These are phyloP conservation scores for Leptopilina clavipes DNA, from an alignment of 1,140 invertebrate genomes.

Conservation along the genomic window DNA sequence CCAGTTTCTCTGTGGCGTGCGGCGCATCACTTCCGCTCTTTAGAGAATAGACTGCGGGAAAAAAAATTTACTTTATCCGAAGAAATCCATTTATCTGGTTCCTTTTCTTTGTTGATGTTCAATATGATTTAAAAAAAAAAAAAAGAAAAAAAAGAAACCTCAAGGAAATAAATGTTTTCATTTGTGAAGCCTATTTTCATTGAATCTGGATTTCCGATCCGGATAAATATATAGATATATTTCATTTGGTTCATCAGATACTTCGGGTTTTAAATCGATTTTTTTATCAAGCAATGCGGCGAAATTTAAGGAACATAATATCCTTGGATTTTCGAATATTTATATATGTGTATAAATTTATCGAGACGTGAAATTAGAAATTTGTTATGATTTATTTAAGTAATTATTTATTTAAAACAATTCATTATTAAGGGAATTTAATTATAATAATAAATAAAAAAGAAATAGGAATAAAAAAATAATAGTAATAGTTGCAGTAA, in stretches of 20 bases:
- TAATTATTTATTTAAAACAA: too few relatives aligned
- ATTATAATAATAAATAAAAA: too few relatives aligned
- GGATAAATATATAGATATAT: not conserved
- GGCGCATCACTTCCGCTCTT: constrained; percentile 12
- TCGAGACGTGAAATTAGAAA: too few relatives aligned
- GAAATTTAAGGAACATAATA: not conserved
- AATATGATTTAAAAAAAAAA: not conserved
- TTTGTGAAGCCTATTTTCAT: constrained; percentile 1
- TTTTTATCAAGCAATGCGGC: not conserved
- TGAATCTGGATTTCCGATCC: constrained; percentile 14
- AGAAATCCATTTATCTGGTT: constrained; percentile 19
- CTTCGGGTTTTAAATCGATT: not conserved
- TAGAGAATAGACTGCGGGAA: not conserved
- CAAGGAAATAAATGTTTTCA: constrained; percentile 16
- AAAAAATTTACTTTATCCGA: not conserved
- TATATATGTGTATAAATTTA: too few relatives aligned
- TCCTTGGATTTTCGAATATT: not conserved
- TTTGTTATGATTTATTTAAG: too few relatives aligned
- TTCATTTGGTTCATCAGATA: not conserved
- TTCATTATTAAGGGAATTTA: too few relatives aligned
- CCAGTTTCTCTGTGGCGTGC: too few relatives aligned
- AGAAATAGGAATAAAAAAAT: too few relatives aligned
- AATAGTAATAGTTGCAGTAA: too few relatives aligned
- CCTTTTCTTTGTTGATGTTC: constrained; percentile 7
- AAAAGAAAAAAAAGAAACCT: too few relatives aligned